Conservation (phyloP, 2,113 vertebrate genomes). For the Dasyornis broadbenti region DNA sequence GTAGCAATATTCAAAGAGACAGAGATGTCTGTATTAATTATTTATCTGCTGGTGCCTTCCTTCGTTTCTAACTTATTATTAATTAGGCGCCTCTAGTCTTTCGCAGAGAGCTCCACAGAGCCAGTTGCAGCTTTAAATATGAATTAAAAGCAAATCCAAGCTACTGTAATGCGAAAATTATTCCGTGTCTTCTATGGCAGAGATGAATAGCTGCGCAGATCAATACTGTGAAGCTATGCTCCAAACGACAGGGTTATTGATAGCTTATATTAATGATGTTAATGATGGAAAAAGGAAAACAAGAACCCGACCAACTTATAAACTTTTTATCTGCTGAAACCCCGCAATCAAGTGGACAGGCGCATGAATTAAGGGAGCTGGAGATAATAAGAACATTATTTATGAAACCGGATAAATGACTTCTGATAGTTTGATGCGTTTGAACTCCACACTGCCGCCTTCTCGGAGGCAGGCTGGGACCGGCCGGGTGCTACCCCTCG, state of each 20-base stretch:
- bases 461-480: slow-evolving; percentile 6
- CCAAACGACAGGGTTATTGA: slow-evolving; percentile 85
- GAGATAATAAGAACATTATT: slow-evolving; percentile 70
- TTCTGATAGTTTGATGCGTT: slow-evolving; percentile 55
- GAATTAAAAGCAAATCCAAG: slow-evolving; percentile 89
- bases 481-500: background rate
- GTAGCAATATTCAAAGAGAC: slow-evolving; percentile 83
- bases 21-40: slow-evolving; percentile 84
- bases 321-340: slow-evolving; percentile 77
- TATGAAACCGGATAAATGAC: slow-evolving; percentile 73
- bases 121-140: slow-evolving; percentile 83
- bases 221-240: slow-evolving; percentile 88
- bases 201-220: slow-evolving; percentile 85
- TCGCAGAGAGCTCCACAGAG: slow-evolving; percentile 78
- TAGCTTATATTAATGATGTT: slow-evolving; percentile 83
- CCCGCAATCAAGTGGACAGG: slow-evolving; percentile 62
- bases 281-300: slow-evolving; percentile 79
- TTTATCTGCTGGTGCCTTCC: slow-evolving; percentile 81
- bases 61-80: slow-evolving; percentile 88
- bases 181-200: slow-evolving; percentile 86
- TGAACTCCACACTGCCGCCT: slow-evolving; percentile 28
- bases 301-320: slow-evolving; percentile 68
- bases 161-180: slow-evolving; percentile 88
- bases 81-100: slow-evolving; percentile 88
- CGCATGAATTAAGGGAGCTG: slow-evolving; percentile 58